A percentile compares a stretch with the other conserved stretches of the same genome.
phyloP scores from a whole-genome alignment of 2,797 vertebrate species.

The Manis pentadactyla region DNA sequence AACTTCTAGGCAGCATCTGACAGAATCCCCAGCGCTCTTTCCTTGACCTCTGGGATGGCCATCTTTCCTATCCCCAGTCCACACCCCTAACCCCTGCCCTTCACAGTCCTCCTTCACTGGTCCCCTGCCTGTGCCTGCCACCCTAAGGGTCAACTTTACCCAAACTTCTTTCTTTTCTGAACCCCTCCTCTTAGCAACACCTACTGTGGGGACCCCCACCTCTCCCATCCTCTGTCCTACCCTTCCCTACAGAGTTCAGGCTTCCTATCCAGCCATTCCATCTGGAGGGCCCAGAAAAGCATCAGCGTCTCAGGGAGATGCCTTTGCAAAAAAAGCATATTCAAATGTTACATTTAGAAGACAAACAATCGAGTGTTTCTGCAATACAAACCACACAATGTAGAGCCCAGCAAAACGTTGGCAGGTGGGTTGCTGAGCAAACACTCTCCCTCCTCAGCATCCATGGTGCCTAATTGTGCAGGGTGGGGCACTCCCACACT shows the following conservation, averaged over 20 bases:
- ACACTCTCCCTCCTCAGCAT: not conserved
- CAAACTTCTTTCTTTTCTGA: not conserved
- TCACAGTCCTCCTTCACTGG: not conserved
- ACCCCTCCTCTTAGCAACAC: not conserved
- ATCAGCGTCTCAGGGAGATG: not conserved
- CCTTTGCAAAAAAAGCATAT: not conserved
- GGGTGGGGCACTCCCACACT: not conserved
- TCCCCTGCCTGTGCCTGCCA: not conserved
- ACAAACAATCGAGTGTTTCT: not conserved
- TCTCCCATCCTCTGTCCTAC: too few relatives aligned
- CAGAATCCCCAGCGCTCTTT: not conserved
- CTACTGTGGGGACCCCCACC: not conserved
- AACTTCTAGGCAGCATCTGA: not conserved
- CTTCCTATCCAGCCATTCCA: not conserved
- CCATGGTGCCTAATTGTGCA: fast-evolving
- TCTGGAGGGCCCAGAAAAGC: not conserved
- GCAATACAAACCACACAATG: not conserved
- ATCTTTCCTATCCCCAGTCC: not conserved
- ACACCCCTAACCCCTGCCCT: not conserved
- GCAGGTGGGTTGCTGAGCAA: not conserved
- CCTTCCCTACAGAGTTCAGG: not conserved
- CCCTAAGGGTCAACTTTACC: not conserved
- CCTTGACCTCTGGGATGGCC: not conserved
- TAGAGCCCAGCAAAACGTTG: not conserved
- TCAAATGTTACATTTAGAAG: not conserved